Evolutionary conservation across 2,797 vertebrate species (phyloP), one percentile per base, ranked within the genome.

Genomic region (Tragopan temminckii): DNA sequence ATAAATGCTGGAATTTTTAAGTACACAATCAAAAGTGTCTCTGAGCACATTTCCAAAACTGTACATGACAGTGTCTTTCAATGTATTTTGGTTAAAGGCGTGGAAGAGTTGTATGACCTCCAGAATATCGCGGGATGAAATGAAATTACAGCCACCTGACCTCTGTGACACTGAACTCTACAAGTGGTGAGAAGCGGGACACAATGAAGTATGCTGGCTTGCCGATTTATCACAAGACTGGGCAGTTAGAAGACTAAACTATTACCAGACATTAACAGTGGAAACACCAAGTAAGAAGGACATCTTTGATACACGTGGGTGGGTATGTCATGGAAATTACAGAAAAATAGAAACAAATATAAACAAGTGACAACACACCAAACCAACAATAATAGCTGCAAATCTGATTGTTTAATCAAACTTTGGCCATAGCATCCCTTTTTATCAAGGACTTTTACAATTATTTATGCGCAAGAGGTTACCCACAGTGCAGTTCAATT

Each of bases 11-110:
- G n/a, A 7, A 80, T 43, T 89, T 69, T n/a, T 63, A 29, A 89
- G 55, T 2, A n/a, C 11, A 72, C 62, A 94, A 95, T 57, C 50
- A 55, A 92, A 91, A 66, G 46, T 58, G 35, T 36, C 14, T 87
- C 69, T 69, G 66, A 80, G 89, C 75, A 91, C 66, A 67, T 71
- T 48, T 70, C 57, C n/a, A 69, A 87, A 94, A 67, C 42, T 59
- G 52, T 40, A 21, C 23, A 35, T 55, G 62, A 64, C 71, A 15
- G 8, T 40, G 82, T 23, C 40, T 88, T 53, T 63, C 3, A 13
- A 81, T 78, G 13, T 20, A 36, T 46, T 74, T 89, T 63, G 84
- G 85, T 94, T 33, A 93, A 94, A 96, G 94, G 77, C 88, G 9
- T 21, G 72, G 89, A 94, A 69, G 68, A 93, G 59, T 67, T 89